These are phyloP conservation scores for Nesoenas mayeri DNA, from an alignment of 2,113 vertebrate genomes.

Conservation along the genomic window DNA sequence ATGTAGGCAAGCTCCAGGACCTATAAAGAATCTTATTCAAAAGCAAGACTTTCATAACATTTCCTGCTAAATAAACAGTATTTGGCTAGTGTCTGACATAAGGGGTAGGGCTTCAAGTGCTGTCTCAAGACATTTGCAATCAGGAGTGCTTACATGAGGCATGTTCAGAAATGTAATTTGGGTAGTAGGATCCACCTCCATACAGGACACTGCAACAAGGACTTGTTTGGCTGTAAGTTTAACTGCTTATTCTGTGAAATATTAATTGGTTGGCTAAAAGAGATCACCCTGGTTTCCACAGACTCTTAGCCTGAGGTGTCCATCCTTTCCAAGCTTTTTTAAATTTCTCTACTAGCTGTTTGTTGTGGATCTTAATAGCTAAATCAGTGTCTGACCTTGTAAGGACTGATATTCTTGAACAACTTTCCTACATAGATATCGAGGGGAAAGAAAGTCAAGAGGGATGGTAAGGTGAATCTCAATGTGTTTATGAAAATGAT, in stretches of 20 bases:
- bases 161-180: accelerated
- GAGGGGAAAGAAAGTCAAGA: background rate
- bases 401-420: background rate
- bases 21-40: background rate
- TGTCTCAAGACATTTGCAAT: background rate
- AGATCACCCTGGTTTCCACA: background rate
- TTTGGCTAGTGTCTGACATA: background rate
- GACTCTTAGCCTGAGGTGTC: background rate
- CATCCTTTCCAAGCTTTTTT: background rate
- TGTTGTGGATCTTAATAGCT: background rate
- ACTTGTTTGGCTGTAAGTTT: background rate
- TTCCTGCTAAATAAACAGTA: background rate
- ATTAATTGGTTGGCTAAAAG: background rate
- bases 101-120: background rate
- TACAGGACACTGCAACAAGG: background rate
- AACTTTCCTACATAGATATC: background rate
- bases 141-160: background rate
- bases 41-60: background rate
- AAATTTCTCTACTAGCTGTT: background rate
- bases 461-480: background rate
- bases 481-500: background rate
- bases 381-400: background rate
- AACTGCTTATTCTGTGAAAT: background rate
- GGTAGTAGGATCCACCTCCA: background rate
- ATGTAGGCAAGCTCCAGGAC: background rate